phyloP scores from a whole-genome alignment of 2,113 vertebrate genomes.

The Protobothrops flavoviridis region DNA sequence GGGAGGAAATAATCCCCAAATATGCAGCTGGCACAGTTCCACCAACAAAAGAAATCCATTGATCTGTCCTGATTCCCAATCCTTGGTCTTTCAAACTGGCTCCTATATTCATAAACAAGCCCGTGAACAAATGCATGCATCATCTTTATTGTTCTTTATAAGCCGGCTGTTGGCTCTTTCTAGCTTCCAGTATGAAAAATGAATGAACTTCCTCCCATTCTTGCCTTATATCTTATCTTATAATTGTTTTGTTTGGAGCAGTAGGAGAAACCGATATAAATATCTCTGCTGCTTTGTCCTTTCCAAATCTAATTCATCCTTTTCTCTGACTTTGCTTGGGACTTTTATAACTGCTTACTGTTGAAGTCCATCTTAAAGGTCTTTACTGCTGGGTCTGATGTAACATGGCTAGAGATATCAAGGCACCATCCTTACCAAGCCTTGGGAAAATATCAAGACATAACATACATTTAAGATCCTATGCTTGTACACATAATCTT shows the following conservation, averaged over 20 bases:
- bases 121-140: conserved; percentile 74
- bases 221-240: conserved; percentile 73
- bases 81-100: conserved; percentile 61
- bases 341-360: conserved; percentile 60
- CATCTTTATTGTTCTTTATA: conserved; percentile 81
- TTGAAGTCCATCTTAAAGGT: conserved; percentile 45
- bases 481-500: not conserved
- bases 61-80: conserved; percentile 35
- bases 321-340: conserved; percentile 65
- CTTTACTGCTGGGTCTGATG: conserved; percentile 47
- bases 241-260: conserved; percentile 81
- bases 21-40: conserved; percentile 60
- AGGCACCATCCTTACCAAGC: conserved; percentile 31
- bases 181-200: conserved; percentile 73
- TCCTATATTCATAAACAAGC: conserved; percentile 72
- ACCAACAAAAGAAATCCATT: conserved; percentile 25
- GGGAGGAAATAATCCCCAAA: conserved; percentile 46
- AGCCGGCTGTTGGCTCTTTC: conserved; percentile 74
- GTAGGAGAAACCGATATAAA: conserved; percentile 72
- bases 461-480: not conserved
- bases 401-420: conserved; percentile 37
- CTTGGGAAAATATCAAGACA: not conserved
- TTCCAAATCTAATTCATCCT: conserved; percentile 72
- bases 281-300: conserved; percentile 73
- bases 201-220: conserved; percentile 75